A percentile compares a stretch with the other conserved stretches of the same genome.
Evolutionary conservation across 1,140 invertebrate genomes (phyloP).

Genomic region (Drosophila baimaii): DNA sequence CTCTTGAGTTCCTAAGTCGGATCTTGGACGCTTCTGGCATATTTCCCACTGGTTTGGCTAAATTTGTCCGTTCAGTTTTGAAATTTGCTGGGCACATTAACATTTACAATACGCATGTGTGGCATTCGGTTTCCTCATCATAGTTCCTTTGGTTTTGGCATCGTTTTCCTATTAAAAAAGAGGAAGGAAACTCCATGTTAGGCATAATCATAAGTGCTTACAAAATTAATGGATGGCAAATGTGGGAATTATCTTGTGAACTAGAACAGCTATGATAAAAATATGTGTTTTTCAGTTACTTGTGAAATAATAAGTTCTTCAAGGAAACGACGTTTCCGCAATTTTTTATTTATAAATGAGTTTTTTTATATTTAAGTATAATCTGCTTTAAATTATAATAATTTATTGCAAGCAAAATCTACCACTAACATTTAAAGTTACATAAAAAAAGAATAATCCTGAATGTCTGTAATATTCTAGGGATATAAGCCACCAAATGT

Average conservation of each 20-base stretch:
- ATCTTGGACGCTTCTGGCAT: constrained; percentile 32
- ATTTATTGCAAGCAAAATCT: no score
- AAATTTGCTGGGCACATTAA: constrained; percentile 28
- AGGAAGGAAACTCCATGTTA: constrained; percentile 5
- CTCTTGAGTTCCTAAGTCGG: constrained; percentile 30
- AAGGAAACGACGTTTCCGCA: background rate
- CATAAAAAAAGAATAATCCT: background rate
- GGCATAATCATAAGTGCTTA: constrained; percentile 2
- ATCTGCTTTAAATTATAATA: no score
- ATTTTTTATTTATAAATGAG: background rate
- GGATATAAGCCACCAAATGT: background rate
- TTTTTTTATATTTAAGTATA: no score
- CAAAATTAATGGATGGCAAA: background rate
- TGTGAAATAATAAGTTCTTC: background rate
- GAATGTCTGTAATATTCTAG: no score
- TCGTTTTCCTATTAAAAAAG: constrained; percentile 28
- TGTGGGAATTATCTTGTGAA: background rate
- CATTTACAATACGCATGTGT: constrained; percentile 39
- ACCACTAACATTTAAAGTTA: background rate
- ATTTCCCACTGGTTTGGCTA: constrained; percentile 7
- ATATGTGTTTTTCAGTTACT: background rate
- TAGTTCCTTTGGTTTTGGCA: constrained; percentile 14
- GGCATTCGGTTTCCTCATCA: constrained; percentile 27
- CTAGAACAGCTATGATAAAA: background rate
- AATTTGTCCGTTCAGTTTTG: constrained; percentile 6